phyloP scores from a whole-genome alignment of 1,140 invertebrate genomes.

The Bombus pyrosoma region DNA sequence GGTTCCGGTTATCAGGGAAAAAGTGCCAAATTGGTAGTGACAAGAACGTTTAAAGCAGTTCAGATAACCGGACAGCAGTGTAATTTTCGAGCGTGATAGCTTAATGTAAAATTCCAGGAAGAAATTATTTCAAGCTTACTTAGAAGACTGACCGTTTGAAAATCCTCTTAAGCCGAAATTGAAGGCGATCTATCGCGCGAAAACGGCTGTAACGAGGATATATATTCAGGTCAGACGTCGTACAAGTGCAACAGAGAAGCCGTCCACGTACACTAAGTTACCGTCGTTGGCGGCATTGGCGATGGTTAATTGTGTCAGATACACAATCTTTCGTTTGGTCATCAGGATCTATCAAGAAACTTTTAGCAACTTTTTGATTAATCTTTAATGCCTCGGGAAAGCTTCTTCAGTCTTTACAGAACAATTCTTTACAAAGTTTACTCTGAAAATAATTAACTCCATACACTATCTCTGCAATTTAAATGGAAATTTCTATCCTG shows the following conservation, averaged over 20 bases:
- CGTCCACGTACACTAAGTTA: constrained; percentile 55
- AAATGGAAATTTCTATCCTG: neutral
- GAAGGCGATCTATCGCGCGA: constrained; percentile 8
- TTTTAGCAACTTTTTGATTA: neutral
- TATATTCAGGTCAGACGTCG: constrained; percentile 71
- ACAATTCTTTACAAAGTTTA: neutral
- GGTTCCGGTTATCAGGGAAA: neutral
- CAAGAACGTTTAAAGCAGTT: neutral
- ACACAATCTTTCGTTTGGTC: neutral
- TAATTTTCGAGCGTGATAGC: neutral
- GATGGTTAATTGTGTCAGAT: constrained; percentile 57
- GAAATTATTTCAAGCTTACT: neutral
- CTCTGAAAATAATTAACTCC: neutral
- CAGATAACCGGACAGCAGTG: neutral
- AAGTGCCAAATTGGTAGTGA: neutral
- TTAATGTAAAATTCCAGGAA: neutral
- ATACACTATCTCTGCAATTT: neutral
- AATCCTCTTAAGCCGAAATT: constrained; percentile 27
- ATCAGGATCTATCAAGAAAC: neutral
- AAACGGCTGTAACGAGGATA: constrained; percentile 14
- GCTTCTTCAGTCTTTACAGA: neutral
- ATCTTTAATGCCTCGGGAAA: neutral
- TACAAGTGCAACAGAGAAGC: constrained; percentile 71
- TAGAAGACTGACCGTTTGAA: neutral
- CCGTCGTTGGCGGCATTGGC: constrained; percentile 1